Conservation (phyloP, 2,888 invertebrate species). For the Epistrophe grossulariae region DNA sequence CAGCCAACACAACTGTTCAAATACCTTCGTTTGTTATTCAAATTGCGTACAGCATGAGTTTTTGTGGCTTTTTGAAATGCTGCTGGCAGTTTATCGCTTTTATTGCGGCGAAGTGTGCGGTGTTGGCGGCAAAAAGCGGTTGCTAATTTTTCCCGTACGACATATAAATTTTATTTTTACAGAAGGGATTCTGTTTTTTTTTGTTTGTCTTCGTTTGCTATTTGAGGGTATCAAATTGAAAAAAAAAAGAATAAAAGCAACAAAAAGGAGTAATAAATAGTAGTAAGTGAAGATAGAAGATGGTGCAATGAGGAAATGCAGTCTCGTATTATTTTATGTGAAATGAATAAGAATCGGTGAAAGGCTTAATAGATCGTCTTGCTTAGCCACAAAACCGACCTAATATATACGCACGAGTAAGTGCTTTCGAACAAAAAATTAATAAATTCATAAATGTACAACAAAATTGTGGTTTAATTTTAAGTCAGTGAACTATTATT, state of each 20-base stretch:
- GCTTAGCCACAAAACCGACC: neutral
- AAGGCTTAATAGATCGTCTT: conserved; percentile 15
- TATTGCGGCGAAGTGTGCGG: conserved; percentile 31
- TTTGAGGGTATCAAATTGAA: conserved; percentile 29
- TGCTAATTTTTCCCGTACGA: conserved; percentile 48
- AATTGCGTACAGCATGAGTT: conserved; percentile 59
- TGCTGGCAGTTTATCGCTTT: conserved; percentile 35
- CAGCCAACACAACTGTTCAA: conserved; percentile 42
- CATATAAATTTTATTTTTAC: conserved; percentile 33
- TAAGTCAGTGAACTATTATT: neutral
- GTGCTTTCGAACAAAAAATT: neutral
- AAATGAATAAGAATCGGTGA: conserved; percentile 41
- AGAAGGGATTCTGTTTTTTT: conserved; percentile 23
- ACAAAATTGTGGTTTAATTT: neutral
- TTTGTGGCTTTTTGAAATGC: conserved; percentile 50
- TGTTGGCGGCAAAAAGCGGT: conserved; percentile 42
- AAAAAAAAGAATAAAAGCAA: neutral
- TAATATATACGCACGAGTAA: neutral
- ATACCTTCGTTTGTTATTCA: conserved; percentile 63
- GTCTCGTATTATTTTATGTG: conserved; percentile 45
- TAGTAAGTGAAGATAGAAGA: neutral
- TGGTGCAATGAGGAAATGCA: conserved; percentile 54
- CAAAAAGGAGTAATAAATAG: neutral
- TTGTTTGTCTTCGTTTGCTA: conserved; percentile 16
- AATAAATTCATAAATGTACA: neutral